Conservation (phyloP, 2,113 vertebrate species). For the Lycocorax pyrrhopterus region DNA sequence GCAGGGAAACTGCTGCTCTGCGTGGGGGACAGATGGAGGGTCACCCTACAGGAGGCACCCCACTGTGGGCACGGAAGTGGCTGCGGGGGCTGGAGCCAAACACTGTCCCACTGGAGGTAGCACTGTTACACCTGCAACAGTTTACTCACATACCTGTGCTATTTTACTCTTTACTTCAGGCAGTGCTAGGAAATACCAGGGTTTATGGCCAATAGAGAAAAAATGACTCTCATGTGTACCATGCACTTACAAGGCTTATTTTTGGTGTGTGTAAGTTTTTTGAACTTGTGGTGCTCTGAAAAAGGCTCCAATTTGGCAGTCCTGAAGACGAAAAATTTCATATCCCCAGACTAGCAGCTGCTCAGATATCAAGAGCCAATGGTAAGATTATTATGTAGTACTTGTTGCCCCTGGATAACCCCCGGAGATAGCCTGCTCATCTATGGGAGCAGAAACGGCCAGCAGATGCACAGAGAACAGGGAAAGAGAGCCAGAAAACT, state of each 20-base stretch:
- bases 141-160: neutral
- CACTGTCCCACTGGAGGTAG: neutral
- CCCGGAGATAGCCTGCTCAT: neutral
- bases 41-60: neutral
- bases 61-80: neutral
- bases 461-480: neutral
- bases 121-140: neutral
- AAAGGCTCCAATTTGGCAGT: neutral
- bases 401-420: conserved; percentile 27
- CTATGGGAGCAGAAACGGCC: neutral
- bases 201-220: neutral
- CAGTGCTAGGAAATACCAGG: neutral
- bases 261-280: neutral
- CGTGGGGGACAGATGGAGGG: neutral
- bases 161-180: neutral
- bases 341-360: conserved; percentile 8
- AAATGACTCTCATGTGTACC: neutral
- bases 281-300: neutral
- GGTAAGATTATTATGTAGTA: neutral
- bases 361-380: neutral
- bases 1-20: neutral
- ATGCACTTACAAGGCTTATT: neutral
- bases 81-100: neutral
- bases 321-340: neutral
- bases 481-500: conserved; percentile 1